phyloP scores from a whole-genome alignment of 1,140 invertebrate species.

The Anoplophora glabripennis region DNA sequence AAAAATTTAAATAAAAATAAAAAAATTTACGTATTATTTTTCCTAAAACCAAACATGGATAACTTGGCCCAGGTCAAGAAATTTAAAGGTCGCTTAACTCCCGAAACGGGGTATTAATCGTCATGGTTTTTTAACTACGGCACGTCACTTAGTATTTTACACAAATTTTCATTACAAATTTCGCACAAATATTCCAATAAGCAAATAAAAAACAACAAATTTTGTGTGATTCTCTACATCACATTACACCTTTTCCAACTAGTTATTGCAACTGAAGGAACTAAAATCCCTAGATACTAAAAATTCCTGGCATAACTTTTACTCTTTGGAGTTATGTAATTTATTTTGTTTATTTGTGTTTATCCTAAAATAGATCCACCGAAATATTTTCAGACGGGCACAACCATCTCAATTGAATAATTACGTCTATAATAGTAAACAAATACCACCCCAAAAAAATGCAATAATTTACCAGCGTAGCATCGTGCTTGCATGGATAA shows the following conservation, averaged over 20 bases:
- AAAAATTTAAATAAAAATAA: conserved; percentile 2
- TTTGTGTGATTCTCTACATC: not conserved
- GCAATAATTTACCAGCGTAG: too few species aligned
- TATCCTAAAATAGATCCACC: too few species aligned
- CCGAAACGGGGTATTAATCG: not conserved
- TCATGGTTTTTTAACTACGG: not conserved
- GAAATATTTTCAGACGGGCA: too few species aligned
- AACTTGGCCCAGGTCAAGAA: conserved; percentile 25
- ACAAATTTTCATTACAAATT: not conserved
- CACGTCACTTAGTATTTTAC: not conserved
- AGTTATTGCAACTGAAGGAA: too few species aligned
- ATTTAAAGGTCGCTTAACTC: conserved; percentile 12
- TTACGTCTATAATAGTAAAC: too few species aligned
- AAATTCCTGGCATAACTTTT: too few species aligned
- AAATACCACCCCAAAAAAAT: too few species aligned
- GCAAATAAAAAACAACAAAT: not conserved
- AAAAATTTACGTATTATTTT: conserved; percentile 18
- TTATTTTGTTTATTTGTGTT: too few species aligned
- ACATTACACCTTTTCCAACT: not conserved
- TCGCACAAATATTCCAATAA: not conserved
- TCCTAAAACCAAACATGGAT: conserved; percentile 19
- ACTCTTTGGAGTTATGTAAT: too few species aligned
- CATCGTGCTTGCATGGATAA: too few species aligned
- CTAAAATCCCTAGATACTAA: too few species aligned
- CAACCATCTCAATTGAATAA: too few species aligned